Evolutionary conservation across 2,888 invertebrate genomes (phyloP).

Genomic region (Callosobruchus maculatus): DNA sequence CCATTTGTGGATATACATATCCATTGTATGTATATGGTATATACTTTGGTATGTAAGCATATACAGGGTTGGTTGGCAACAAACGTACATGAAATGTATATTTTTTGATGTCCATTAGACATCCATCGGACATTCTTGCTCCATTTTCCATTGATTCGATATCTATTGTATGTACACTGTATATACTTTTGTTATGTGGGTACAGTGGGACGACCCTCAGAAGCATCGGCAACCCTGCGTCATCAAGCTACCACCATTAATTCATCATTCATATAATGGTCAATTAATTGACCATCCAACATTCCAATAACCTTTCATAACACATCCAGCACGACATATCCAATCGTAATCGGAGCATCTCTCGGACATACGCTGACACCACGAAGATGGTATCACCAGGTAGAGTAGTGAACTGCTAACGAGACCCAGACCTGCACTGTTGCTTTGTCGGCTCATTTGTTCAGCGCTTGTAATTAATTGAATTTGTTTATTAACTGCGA

Average conservation of each 20-base stretch:
- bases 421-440: neutral
- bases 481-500: constrained; percentile 24
- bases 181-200: too few species aligned
- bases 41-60: too few species aligned
- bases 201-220: too few species aligned
- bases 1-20: too few species aligned
- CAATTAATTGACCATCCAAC: neutral
- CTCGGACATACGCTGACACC: neutral
- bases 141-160: too few species aligned
- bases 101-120: too few species aligned
- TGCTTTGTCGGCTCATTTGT: constrained; percentile 21
- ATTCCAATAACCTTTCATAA: neutral
- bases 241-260: neutral
- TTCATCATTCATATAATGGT: neutral
- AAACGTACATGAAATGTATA: too few species aligned
- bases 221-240: too few species aligned
- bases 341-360: neutral
- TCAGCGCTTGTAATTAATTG: constrained; percentile 24
- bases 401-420: neutral
- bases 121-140: too few species aligned
- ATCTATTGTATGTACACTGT: too few species aligned
- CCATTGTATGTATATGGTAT: too few species aligned
- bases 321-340: neutral
- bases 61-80: too few species aligned
- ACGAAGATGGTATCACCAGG: neutral